These are phyloP conservation scores for Merodon equestris DNA, from an alignment of 2,888 invertebrate genomes.

Conservation along the genomic window DNA sequence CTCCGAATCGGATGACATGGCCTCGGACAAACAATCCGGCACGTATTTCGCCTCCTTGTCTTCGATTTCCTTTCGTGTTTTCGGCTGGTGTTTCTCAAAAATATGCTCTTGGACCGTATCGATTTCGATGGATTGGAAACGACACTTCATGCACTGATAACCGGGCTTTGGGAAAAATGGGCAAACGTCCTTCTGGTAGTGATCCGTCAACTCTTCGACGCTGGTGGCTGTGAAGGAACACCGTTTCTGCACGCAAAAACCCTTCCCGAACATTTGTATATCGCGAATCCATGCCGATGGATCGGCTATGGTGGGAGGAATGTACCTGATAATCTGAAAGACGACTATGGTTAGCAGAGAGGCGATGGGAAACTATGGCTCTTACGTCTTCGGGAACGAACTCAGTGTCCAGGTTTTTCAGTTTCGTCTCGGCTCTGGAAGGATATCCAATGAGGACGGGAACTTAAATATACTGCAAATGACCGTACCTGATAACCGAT, in stretches of 20 bases:
- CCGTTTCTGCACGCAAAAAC: slow-evolving; percentile 74
- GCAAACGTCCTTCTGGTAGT: slow-evolving; percentile 74
- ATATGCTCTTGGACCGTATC: slow-evolving; percentile 69
- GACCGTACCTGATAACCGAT: slow-evolving; percentile 74
- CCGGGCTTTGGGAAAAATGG: slow-evolving; percentile 71
- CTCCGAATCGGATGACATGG: slow-evolving; percentile 44
- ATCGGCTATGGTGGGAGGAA: slow-evolving; percentile 14
- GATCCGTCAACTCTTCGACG: slow-evolving; percentile 71
- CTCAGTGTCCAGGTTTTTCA: slow-evolving; percentile 71
- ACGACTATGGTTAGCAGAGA: not conserved
- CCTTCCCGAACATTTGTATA: slow-evolving; percentile 70
- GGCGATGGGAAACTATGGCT: not conserved
- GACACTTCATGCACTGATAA: slow-evolving; percentile 71
- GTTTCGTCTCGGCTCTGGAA: slow-evolving; percentile 74
- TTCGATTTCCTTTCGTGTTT: slow-evolving; percentile 67
- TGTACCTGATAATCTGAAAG: slow-evolving; percentile 40
- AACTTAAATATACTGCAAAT: not conserved
- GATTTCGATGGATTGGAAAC: slow-evolving; percentile 39
- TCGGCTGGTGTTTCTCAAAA: slow-evolving; percentile 33
- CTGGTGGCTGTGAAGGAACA: slow-evolving; percentile 74
- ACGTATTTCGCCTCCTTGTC: slow-evolving; percentile 66
- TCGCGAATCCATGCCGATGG: slow-evolving; percentile 65
- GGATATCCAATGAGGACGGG: not conserved
- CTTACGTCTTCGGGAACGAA: slow-evolving; percentile 52
- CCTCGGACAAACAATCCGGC: slow-evolving; percentile 54